Evolutionary conservation across 2,888 invertebrate species (phyloP), one percentile per base, ranked within the genome.

Genomic region (Globia sparganii): DNA sequence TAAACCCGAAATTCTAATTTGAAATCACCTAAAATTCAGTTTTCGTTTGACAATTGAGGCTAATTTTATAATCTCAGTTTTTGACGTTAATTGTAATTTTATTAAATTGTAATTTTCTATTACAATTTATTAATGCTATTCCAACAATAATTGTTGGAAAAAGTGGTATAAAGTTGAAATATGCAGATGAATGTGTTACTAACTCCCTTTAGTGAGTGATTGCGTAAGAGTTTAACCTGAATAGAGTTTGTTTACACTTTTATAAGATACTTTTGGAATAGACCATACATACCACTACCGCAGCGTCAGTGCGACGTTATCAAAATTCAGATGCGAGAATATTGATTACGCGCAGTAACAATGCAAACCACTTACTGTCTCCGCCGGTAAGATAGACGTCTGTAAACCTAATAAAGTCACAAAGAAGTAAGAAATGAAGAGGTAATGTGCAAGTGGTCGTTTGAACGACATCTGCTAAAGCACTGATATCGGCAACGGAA

Each of bases 401-500:
- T n/a, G n/a, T n/a, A n/a, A n/a, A n/a, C n/a, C n/a, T n/a, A 28
- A 46, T 46, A 66, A 46, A 31, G 15, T 11, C 25, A 53, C 13
- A 37, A 56, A 37, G n/a, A 66, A 58, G 18, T 37, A 34, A 49
- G 1, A 46, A 61, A 25, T 43, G 13, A 13, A 64, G 31, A 28
- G 5, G 15, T 66, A 46, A 28, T 34, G 53, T 78, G 31, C 18
- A 81, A 56, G n/a, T 31, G 53, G 49, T 68, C 34, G 15, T 58
- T 46, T 21, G 4, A 58, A 34, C 18, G 37, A 65, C 21, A 53
- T 64, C 49, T 77, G 49, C 75, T 66, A 4, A 53, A 66, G 31
- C 59, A 65, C 43, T 79, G 64, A 58, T 68, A 77, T 69, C 58
- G 28, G 15, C 43, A 65, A n/a, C 69, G 69, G 46, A 78, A 80